A percentile compares a stretch with the other conserved stretches of the same genome.
Conservation (phyloP, 2,797 vertebrate species). For the Channallabes apus region DNA sequence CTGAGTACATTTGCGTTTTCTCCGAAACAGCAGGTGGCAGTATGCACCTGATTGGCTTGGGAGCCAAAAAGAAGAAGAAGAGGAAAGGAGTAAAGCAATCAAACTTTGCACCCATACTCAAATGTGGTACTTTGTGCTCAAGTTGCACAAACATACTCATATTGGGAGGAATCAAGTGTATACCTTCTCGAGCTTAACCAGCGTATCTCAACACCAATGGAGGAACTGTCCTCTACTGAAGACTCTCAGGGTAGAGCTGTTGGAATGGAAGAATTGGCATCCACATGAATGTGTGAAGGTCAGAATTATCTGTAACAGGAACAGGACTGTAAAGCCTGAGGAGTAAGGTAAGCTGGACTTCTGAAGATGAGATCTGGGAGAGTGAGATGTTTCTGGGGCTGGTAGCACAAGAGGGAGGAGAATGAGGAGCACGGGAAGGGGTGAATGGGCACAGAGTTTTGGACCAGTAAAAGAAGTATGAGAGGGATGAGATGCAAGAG, state of each 20-base stretch:
- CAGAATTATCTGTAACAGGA: neutral
- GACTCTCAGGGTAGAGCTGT: neutral
- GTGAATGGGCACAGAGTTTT: neutral
- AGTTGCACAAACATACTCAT: too few species aligned
- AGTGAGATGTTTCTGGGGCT: too few species aligned
- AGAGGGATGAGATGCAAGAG: neutral
- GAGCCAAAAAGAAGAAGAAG: too few species aligned
- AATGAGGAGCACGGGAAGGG: neutral
- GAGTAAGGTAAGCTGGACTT: neutral
- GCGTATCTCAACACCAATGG: neutral
- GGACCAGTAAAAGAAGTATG: neutral
- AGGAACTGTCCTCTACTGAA: neutral
- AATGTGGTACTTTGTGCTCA: too few species aligned
- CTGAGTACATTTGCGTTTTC: too few species aligned
- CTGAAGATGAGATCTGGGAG: neutral
- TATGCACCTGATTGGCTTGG: too few species aligned
- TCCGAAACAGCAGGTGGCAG: too few species aligned
- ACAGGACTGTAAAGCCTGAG: too few species aligned
- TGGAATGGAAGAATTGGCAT: neutral
- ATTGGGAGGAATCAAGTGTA: too few species aligned
- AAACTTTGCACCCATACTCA: too few species aligned
- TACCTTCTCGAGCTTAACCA: neutral
- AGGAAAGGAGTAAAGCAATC: too few species aligned
- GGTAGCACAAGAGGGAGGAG: neutral
- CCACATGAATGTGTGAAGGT: neutral